Conservation (phyloP, 2,113 vertebrate species). For the Bombycilla garrulus region DNA sequence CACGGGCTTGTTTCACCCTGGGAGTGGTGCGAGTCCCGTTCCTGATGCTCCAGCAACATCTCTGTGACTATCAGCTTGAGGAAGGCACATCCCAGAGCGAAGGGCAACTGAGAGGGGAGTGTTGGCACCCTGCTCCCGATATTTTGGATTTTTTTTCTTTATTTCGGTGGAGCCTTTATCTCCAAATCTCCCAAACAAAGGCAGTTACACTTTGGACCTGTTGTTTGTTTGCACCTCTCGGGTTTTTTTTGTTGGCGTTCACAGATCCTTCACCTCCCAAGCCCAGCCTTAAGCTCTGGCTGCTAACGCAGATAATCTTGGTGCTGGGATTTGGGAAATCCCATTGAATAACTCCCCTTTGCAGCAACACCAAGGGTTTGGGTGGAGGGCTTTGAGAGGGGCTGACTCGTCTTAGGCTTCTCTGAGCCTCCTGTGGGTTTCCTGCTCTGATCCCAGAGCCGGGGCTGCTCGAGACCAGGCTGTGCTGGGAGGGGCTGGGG, state of each 20-base stretch:
- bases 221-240: not conserved
- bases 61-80: not conserved
- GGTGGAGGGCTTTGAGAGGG: not conserved
- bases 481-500: not conserved
- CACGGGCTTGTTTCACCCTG: accelerated
- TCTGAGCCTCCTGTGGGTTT: slow-evolving; percentile 7
- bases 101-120: not conserved
- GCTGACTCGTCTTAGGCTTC: not conserved
- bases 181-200: not conserved
- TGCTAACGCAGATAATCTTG: not conserved
- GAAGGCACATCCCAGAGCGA: not conserved
- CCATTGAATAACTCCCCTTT: not conserved
- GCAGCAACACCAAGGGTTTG: not conserved
- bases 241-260: not conserved
- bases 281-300: not conserved
- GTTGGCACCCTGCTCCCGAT: not conserved
- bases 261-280: not conserved
- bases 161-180: not conserved
- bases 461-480: not conserved
- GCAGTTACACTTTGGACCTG: accelerated
- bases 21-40: accelerated
- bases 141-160: not conserved
- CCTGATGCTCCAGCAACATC: not conserved
- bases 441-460: not conserved
- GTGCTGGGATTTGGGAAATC: not conserved